Percentiles rank a stretch among this genome's conserved stretches.
Evolutionary conservation across 2,888 invertebrate genomes (phyloP).

Genomic region (Drosophila yooni): DNA sequence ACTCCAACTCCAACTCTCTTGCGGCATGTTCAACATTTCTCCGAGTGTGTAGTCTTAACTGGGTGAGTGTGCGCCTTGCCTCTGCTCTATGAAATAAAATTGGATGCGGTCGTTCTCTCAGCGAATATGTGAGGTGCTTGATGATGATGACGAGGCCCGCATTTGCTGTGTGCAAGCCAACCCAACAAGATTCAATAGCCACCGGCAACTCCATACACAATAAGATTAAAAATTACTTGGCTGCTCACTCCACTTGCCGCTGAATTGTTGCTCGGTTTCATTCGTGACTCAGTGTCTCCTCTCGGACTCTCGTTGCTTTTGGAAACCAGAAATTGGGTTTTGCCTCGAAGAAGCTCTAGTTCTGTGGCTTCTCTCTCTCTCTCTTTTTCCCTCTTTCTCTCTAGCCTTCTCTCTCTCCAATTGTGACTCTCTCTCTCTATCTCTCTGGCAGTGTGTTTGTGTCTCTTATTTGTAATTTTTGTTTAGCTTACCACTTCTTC

Average conservation of each 20-base stretch:
- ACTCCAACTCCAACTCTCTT: conserved; percentile 36
- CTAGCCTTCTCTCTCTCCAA: conserved; percentile 17
- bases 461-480: conserved; percentile 62
- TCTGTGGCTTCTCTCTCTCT: conserved; percentile 23
- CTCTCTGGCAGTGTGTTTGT: conserved; percentile 27
- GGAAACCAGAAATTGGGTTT: conserved; percentile 66
- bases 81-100: conserved; percentile 33
- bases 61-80: conserved; percentile 20
- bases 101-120: conserved; percentile 22
- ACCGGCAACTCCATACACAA: conserved; percentile 73
- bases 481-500: conserved; percentile 57
- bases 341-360: conserved; percentile 45
- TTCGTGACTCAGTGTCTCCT: conserved; percentile 61
- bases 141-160: conserved; percentile 17
- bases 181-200: conserved; percentile 77
- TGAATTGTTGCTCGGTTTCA: conserved; percentile 49
- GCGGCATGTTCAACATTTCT: conserved; percentile 30
- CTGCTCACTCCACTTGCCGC: conserved; percentile 54
- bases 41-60: conserved; percentile 24
- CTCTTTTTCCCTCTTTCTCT: background rate
- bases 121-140: conserved; percentile 27
- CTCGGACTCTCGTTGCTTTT: conserved; percentile 28
- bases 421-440: background rate
- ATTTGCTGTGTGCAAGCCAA: conserved; percentile 50
- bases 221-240: conserved; percentile 57